These are phyloP conservation scores for Meloidogyne hapla DNA, from an alignment of 1,140 invertebrate species.

Conservation along the genomic window DNA sequence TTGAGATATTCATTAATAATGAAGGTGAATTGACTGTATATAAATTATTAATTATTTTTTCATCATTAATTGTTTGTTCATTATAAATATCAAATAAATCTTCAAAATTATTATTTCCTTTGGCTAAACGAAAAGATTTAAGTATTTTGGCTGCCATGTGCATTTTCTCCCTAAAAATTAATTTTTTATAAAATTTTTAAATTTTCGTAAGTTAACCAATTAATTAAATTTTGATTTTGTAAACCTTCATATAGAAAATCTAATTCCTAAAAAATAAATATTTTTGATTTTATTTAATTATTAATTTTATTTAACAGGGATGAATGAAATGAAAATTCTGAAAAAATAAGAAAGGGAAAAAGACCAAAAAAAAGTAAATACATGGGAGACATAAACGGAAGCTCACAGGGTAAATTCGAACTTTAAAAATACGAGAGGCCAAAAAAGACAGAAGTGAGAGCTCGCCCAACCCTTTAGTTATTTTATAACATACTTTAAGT, in stretches of 20 bases:
- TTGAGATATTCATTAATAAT: background rate
- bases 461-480: no score
- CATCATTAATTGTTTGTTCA: background rate
- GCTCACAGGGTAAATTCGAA: no score
- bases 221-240: conserved; percentile 75
- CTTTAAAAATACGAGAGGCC: no score
- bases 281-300: no score
- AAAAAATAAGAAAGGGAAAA: no score
- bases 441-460: no score
- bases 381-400: no score
- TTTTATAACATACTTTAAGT: conserved; percentile 71
- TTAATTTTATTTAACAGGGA: background rate
- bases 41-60: background rate
- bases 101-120: conserved; percentile 66
- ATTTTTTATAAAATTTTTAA: background rate
- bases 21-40: background rate
- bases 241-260: conserved; percentile 87
- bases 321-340: no score
- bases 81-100: conserved; percentile 3
- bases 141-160: conserved; percentile 82
- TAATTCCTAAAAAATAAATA: conserved; percentile 70
- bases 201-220: conserved; percentile 74
- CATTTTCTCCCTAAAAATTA: conserved; percentile 73
- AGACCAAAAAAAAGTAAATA: no score
- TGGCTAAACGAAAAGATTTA: conserved; percentile 75